A percentile compares a stretch with the other conserved stretches of the same genome.
phyloP scores from a whole-genome alignment of 2,888 invertebrate genomes.

The Flexamia atlantica region DNA sequence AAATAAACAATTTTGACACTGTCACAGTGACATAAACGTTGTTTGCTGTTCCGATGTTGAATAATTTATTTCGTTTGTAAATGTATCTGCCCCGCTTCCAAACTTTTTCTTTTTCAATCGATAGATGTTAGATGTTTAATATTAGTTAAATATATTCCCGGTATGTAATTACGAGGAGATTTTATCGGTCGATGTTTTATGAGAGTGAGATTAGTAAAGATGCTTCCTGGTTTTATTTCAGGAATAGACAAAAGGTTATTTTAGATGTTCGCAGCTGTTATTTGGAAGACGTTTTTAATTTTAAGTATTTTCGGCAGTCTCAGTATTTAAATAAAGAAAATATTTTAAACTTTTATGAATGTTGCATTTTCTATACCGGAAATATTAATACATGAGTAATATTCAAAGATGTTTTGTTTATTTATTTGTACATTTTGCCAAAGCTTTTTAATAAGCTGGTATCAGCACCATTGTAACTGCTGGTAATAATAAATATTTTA shows the following conservation, averaged over 20 bases:
- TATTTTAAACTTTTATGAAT: conserved; percentile 48
- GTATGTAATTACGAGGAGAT: neutral
- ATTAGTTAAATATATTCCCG: conserved; percentile 24
- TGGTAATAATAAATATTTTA: conserved; percentile 54
- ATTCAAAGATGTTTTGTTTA: conserved; percentile 39
- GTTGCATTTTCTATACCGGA: conserved; percentile 45
- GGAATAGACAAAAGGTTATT: conserved; percentile 1
- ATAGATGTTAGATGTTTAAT: conserved; percentile 40
- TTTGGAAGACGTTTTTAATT: conserved; percentile 19
- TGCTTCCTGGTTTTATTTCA: neutral
- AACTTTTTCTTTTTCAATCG: neutral
- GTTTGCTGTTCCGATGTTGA: conserved; percentile 19
- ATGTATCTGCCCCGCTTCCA: conserved; percentile 17
- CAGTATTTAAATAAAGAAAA: neutral
- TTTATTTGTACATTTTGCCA: conserved; percentile 58
- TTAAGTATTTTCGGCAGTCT: neutral
- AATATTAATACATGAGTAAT: conserved; percentile 19
- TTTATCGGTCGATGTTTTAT: neutral
- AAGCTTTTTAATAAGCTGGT: conserved; percentile 49
- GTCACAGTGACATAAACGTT: neutral
- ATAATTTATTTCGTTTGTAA: conserved; percentile 9
- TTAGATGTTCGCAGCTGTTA: conserved; percentile 5
- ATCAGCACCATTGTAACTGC: conserved; percentile 46
- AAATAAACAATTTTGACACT: neutral
- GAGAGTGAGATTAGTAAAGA: neutral